These are phyloP conservation scores for zebrafish (Danio rerio) DNA, from an alignment of 2,113 vertebrate genomes.

Conservation along the genomic window GRCz12tu NC_133179.1:8881501-8882000, in stretches of 20 bases:
- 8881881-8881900: slow-evolving; percentile 32
- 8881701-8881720: slow-evolving; percentile 23
- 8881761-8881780: slow-evolving; percentile 54
- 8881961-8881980: background rate
- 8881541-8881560: slow-evolving; percentile 15
- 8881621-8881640: slow-evolving; percentile 41
- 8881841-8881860: slow-evolving; percentile 48
- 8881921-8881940: background rate
- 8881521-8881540: slow-evolving; percentile 11
- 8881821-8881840: slow-evolving; percentile 48
- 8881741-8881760: slow-evolving; percentile 55
- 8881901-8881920: slow-evolving; percentile 32
- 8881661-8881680: slow-evolving; percentile 1
- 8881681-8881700: slow-evolving; percentile 32
- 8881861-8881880: slow-evolving; percentile 23
- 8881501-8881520: slow-evolving; percentile 14
- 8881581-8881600: slow-evolving; percentile 39
- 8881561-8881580: slow-evolving; percentile 29
- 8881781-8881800: slow-evolving; percentile 42
- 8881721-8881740: slow-evolving; percentile 49
- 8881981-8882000: background rate
- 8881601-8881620: slow-evolving; percentile 31
- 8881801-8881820: slow-evolving; percentile 36
- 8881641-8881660: slow-evolving; percentile 46
- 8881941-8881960: background rate